Conservation (phyloP, 2,113 vertebrate genomes). For the Lepus americanus region DNA sequence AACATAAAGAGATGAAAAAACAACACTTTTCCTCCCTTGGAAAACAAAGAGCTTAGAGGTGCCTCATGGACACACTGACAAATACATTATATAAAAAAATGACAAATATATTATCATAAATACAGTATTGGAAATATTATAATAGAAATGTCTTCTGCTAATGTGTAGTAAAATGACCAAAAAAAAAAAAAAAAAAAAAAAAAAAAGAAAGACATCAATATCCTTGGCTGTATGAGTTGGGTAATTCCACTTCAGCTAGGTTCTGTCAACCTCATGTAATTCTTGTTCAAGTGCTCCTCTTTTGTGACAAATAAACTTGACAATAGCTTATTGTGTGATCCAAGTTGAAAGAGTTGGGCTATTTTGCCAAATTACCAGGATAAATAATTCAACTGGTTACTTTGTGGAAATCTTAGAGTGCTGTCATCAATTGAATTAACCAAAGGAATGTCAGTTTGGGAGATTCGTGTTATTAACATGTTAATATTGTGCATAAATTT, state of each 20-base stretch:
- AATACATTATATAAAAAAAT: neutral
- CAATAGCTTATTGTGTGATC: slow-evolving; percentile 21
- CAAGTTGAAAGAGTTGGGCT: slow-evolving; percentile 1
- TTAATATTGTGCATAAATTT: neutral
- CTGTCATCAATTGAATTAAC: slow-evolving; percentile 24
- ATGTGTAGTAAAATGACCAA: slow-evolving; percentile 21
- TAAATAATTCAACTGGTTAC: slow-evolving; percentile 4
- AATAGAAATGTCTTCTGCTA: neutral
- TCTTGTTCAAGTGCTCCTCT: neutral
- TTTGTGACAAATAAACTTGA: slow-evolving; percentile 13
- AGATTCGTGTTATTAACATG: neutral
- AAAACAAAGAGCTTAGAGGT: slow-evolving; percentile 15
- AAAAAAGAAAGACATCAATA: neutral
- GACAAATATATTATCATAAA: neutral
- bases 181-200: slow-evolving; percentile 27
- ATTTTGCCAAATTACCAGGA: slow-evolving; percentile 27
- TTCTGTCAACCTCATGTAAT: slow-evolving; percentile 15
- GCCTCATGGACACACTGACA: neutral
- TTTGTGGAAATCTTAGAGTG: slow-evolving; percentile 28
- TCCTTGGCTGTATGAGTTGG: neutral
- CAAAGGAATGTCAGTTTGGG: neutral
- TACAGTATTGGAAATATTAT: neutral
- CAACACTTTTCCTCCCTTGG: neutral
- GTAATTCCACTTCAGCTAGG: neutral
- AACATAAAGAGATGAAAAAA: slow-evolving; percentile 11